phyloP scores from a whole-genome alignment of 2,888 invertebrate genomes.

The Aporophyla lueneburgensis region DNA sequence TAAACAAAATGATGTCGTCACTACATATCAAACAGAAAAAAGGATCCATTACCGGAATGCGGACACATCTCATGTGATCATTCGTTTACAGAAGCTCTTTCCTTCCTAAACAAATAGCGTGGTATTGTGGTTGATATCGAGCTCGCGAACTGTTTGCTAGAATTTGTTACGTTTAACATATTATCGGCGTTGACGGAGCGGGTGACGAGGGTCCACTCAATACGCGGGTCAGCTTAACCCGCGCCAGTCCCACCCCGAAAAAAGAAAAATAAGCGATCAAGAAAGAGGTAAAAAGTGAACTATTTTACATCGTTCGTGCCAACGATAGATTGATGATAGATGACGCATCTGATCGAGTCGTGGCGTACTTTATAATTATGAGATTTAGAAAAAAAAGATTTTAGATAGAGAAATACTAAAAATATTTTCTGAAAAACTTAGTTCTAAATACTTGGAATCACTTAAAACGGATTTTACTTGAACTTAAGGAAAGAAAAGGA shows the following conservation, averaged over 20 bases:
- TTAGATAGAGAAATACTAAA: not conserved
- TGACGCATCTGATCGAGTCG: slow-evolving; percentile 28
- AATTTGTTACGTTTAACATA: slow-evolving; percentile 59
- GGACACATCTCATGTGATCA: slow-evolving; percentile 13
- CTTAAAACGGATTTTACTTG: not conserved
- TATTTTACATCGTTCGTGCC: slow-evolving; percentile 13
- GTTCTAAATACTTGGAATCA: not conserved
- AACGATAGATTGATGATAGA: slow-evolving; percentile 47
- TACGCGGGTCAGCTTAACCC: not conserved
- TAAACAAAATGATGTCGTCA: slow-evolving; percentile 1
- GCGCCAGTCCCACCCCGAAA: slow-evolving; percentile 14
- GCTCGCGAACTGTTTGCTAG: slow-evolving; percentile 14
- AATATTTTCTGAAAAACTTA: not conserved
- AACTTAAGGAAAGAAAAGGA: slow-evolving; percentile 6
- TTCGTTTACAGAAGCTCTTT: slow-evolving; percentile 19
- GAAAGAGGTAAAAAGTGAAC: slow-evolving; percentile 44
- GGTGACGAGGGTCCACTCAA: slow-evolving; percentile 56
- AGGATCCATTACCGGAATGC: slow-evolving; percentile 19
- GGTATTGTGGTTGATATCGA: slow-evolving; percentile 5
- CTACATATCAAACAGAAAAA: slow-evolving; percentile 19
- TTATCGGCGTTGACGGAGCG: slow-evolving; percentile 12
- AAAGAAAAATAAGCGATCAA: slow-evolving; percentile 50
- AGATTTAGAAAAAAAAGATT: no score
- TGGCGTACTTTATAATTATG: not conserved
- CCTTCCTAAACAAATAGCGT: slow-evolving; percentile 2